Conservation (phyloP, 2,797 vertebrate species). For the Ispidina picta region DNA sequence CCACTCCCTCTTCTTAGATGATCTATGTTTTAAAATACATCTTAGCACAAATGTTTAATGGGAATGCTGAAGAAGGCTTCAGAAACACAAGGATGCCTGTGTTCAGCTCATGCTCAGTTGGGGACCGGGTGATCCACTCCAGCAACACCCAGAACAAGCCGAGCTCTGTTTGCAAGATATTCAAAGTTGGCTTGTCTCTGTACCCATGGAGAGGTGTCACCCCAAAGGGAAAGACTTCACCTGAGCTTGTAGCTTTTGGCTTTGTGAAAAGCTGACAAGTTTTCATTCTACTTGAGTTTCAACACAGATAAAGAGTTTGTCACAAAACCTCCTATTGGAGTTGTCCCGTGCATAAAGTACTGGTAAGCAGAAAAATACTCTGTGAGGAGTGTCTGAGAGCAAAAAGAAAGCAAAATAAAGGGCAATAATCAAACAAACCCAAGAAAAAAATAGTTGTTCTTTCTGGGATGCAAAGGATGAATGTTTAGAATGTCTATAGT, state of each 20-base stretch:
- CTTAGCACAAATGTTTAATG: neutral
- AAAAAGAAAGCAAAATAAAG: neutral
- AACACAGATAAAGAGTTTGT: neutral
- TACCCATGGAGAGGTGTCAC: neutral
- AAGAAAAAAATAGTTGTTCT: neutral
- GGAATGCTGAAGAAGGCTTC: neutral
- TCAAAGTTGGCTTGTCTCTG: neutral
- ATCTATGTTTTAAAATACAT: neutral
- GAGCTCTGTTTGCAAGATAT: neutral
- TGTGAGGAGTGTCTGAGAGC: neutral
- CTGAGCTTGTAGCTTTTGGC: slow-evolving; percentile 11
- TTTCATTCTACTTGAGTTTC: neutral
- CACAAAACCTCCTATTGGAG: neutral
- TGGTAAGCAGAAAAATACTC: neutral
- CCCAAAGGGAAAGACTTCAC: neutral
- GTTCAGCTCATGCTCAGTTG: neutral
- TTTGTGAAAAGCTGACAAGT: slow-evolving; percentile 6
- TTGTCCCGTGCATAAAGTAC: rapidly evolving
- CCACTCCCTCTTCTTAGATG: neutral
- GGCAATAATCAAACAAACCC: neutral
- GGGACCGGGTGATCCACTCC: neutral
- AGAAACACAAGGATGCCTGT: neutral
- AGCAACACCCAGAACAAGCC: neutral
- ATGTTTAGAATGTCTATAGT: neutral
- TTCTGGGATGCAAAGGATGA: neutral